These are phyloP conservation scores for Sparidentex hasta DNA, from an alignment of 2,797 vertebrate species.

Conservation along the genomic window DNA sequence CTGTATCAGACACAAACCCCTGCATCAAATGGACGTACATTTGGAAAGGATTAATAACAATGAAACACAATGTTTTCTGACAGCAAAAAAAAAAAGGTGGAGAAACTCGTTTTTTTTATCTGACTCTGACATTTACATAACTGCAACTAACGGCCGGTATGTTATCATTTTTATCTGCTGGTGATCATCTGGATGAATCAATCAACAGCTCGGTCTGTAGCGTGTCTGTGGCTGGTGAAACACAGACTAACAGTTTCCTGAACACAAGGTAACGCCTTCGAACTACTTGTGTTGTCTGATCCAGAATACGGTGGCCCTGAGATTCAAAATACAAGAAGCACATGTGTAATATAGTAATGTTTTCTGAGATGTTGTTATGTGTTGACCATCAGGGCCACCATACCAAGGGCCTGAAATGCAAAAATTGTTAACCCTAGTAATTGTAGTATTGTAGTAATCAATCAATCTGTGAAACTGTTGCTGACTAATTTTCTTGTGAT, in stretches of 20 bases:
- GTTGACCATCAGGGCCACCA: no score
- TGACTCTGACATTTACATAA: background rate
- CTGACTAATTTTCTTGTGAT: background rate
- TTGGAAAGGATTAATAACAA: background rate
- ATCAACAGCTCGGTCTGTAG: background rate
- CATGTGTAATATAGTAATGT: no score
- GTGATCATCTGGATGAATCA: background rate
- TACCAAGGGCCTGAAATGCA: background rate
- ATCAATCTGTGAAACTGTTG: fast-evolving
- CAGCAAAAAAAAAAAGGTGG: background rate
- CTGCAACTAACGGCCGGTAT: background rate
- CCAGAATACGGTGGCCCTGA: no score
- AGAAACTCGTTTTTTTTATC: background rate
- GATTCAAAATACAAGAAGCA: no score
- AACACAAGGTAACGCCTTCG: no score
- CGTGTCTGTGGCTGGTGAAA: background rate
- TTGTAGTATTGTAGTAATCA: background rate
- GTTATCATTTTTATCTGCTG: background rate
- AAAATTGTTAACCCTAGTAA: no score
- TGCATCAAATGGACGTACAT: background rate
- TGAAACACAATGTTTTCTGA: background rate
- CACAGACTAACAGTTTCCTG: background rate
- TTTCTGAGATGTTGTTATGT: no score
- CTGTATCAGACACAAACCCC: background rate
- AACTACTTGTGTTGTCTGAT: background rate